Base-by-base conservation (phyloP, 2,113 vertebrate species). In the Ranitomeya imitator region DNA sequence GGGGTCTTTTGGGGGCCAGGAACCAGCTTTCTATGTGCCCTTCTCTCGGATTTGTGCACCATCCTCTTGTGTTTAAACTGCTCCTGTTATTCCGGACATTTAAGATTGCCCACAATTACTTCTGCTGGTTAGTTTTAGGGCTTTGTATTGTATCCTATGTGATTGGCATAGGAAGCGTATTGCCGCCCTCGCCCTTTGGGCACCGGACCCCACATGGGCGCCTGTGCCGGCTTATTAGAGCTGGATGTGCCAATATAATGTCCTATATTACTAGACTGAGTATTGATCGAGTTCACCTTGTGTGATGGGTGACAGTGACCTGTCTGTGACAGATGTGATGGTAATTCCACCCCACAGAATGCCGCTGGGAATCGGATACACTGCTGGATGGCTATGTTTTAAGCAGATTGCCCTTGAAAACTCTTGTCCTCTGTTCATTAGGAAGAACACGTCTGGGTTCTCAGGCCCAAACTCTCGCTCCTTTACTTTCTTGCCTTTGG, bases 341-440 rank as follows among this genome's bases (percentile, higher is more conserved):
- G 87, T 88, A 88, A 88, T 61, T 60, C 59, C 84, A 88, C 80
- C 63, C 82, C 37, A 23, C n/a, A 79, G 82, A 88, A 88, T 88
- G 80, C 78, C 76, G 45, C 79, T 51, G 67, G 87, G 60, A 78
- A 85, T 88, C 73, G 60, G 82, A 88, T 79, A 57, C 31, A 21
- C 19, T 21, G 71, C n/a, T 65, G 59, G 69, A 79, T 76, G n/a
- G 18, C 67, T 79, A 19, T 45, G 59, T 45, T 82, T 73, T 83
- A 6, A 77, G 31, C 80, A 77, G n/a, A n/a, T 84, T 78, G 87
- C 26, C 87, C 87, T 88, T 88, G 87, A 79, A 85, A 76, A 76
- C 45, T 52, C 61, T 59, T 88, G 69, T 19, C 69, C 59, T 83
- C 51, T 73, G 37, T 51, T 57, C 12, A 13, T 57, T 51, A 76